Evolutionary conservation across 2,888 invertebrate species (phyloP), one percentile per base, ranked within the genome.

Genomic region (Dermolepida albohirtum): DNA sequence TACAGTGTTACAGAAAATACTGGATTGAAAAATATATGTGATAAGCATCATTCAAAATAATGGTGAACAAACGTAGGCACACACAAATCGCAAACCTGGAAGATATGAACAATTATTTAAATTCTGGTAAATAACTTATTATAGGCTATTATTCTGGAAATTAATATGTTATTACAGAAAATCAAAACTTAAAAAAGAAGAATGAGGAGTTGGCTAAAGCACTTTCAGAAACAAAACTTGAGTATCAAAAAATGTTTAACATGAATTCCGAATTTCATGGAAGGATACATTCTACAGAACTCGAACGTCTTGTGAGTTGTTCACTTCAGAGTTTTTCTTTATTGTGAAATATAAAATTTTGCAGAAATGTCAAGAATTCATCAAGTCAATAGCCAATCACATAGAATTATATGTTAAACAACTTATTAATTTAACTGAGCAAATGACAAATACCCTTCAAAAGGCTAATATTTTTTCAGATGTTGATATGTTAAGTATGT

Each of bases 181-280:
- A 43, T 17, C 12, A 27, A n/a, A 54, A 27, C 43, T 39, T 71
- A 27, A 66, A 64, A 34, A 59, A 16, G 8, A 71, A 71, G 57
- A 73, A 72, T 55, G 10, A 34, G 1, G 71, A 69, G 4, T 62
- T 73, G 8, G 70, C 71, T 7, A 71, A 67, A 59, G 70, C 70
- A 11, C 43, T 72, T n/a, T 39, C 71, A 17, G 67, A 72, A 2
- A 11, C 54, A 1, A 70, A 70, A 54, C 59, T 34, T 17, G 51
- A 62, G 16, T 51, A 54, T 12, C 40, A 50, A 7, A 62, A 69
- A 22, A 39, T 64, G n/a, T 14, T 65, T 0, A 39, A 67, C n/a
- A 68, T 54, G 7, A 67, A 7, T 14, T 44, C 47, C 16, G 16
- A 43, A 5, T 16, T 66, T 44, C 29, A 47, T 10, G n/a, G 43